These are phyloP conservation scores for Diglossa cyanea DNA, from an alignment of 2,797 vertebrate species.

Conservation along the genomic window DNA sequence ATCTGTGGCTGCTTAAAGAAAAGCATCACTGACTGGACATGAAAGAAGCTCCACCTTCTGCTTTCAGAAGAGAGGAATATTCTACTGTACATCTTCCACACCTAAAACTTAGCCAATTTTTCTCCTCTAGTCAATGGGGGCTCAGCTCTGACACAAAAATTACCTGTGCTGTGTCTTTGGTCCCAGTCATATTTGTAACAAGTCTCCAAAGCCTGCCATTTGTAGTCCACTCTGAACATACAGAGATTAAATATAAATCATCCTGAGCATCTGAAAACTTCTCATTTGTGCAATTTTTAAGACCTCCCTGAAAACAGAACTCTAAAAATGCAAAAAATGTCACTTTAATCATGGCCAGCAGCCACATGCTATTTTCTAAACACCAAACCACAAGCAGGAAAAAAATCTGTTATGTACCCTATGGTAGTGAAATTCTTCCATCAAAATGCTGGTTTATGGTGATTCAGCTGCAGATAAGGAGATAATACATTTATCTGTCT, in stretches of 20 bases:
- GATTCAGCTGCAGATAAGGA: not conserved
- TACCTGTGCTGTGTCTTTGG: not conserved
- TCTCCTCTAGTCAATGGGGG: not conserved
- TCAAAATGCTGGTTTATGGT: not conserved
- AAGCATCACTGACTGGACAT: not conserved
- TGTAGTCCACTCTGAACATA: not conserved
- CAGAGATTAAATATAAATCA: not conserved
- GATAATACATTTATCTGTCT: not conserved
- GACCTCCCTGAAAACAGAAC: not conserved
- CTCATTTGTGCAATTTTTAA: not conserved
- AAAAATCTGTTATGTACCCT: not conserved
- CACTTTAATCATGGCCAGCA: not conserved
- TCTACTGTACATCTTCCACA: not conserved
- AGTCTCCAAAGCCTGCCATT: not conserved
- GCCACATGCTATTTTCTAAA: not conserved
- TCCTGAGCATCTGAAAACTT: not conserved
- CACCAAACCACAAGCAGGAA: not conserved
- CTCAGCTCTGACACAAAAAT: not conserved
- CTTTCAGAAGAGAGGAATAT: not conserved
- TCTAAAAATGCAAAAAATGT: not conserved
- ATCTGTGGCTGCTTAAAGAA: not conserved
- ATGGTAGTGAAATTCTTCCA: not conserved
- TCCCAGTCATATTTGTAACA: not conserved
- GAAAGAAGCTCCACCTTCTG: not conserved
- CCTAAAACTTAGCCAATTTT: not conserved